Evolutionary conservation across 2,888 invertebrate genomes (phyloP).

Genomic region (Zygaena filipendulae): DNA sequence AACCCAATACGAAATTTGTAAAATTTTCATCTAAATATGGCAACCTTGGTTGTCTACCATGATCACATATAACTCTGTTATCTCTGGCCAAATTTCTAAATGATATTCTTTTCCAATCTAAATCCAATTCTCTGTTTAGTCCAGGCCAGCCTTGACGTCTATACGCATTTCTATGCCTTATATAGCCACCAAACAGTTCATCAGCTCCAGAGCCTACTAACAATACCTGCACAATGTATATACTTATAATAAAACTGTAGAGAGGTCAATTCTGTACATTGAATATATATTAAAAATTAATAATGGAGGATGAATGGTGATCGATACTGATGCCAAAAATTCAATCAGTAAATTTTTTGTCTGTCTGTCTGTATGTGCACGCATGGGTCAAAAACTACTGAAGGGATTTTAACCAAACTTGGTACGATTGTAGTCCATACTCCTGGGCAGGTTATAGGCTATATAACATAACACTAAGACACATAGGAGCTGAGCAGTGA

Average conservation of each 20-base stretch:
- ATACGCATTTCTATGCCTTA: conserved; percentile 82
- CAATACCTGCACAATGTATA: conserved; percentile 72
- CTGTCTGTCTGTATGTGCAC: too few species aligned
- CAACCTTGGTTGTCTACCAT: conserved; percentile 85
- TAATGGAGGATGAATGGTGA: background rate
- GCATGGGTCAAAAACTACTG: too few species aligned
- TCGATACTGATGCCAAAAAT: too few species aligned
- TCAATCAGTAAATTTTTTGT: too few species aligned
- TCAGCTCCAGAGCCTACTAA: conserved; percentile 96
- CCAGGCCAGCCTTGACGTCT: conserved; percentile 67
- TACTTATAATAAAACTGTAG: too few species aligned
- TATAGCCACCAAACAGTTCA: conserved; percentile 96
- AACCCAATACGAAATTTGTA: conserved; percentile 69
- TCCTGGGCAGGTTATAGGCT: too few species aligned
- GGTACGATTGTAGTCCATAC: too few species aligned
- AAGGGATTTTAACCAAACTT: too few species aligned
- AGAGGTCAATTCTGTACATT: too few species aligned
- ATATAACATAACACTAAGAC: too few species aligned
- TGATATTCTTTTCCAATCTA: conserved; percentile 89
- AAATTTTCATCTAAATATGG: conserved; percentile 82
- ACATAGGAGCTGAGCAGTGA: too few species aligned
- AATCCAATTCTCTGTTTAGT: conserved; percentile 70
- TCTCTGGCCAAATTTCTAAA: conserved; percentile 94
- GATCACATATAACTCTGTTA: conserved; percentile 91
- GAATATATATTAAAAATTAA: too few species aligned